Evolutionary conservation across 2,797 vertebrate genomes (phyloP).

Genomic region (Cirrhinus molitorella): DNA sequence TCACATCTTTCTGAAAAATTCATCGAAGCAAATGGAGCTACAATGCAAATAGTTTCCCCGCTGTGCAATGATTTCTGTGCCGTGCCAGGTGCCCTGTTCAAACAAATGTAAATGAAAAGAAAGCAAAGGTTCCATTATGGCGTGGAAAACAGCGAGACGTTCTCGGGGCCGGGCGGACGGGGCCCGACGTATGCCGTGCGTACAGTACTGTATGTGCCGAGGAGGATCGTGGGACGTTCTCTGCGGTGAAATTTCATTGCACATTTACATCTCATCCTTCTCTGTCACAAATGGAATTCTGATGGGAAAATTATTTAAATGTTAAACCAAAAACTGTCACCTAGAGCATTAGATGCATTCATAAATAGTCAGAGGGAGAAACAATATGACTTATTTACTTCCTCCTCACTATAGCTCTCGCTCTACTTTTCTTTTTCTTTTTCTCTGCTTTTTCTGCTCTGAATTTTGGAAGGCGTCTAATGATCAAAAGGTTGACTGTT

Average conservation of each 20-base stretch:
- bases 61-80: constrained; percentile 36
- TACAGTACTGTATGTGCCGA: background rate
- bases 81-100: constrained; percentile 42
- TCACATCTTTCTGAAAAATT: constrained; percentile 48
- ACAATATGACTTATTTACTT: constrained; percentile 36
- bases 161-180: background rate
- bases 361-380: constrained; percentile 29
- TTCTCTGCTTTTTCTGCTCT: background rate
- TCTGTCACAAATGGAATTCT: constrained; percentile 26
- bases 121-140: constrained; percentile 46
- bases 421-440: constrained; percentile 15
- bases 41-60: constrained; percentile 42
- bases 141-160: constrained; percentile 7
- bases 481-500: constrained; percentile 8
- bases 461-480: background rate
- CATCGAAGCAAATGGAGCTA: constrained; percentile 42
- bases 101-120: constrained; percentile 53
- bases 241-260: constrained; percentile 30
- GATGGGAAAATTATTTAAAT: constrained; percentile 53
- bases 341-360: constrained; percentile 34
- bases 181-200: background rate
- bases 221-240: constrained; percentile 26
- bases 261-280: constrained; percentile 36
- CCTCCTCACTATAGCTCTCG: background rate
- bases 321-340: constrained; percentile 44